Base-by-base conservation (phyloP, 2,888 invertebrate species). In the Heliconius sara region DNA sequence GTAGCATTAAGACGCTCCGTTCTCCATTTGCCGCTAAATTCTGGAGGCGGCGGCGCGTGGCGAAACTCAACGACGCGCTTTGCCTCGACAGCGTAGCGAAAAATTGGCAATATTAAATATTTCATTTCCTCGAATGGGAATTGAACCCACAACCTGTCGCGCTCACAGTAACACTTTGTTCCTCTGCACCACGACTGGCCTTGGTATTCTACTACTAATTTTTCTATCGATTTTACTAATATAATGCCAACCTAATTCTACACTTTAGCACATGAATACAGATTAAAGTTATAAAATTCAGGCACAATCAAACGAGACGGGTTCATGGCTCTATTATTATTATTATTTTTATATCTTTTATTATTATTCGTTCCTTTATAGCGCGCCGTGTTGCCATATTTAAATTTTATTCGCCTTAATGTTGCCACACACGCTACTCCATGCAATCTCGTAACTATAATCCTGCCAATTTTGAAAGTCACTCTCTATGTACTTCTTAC, bases 361-460 rank as follows among this genome's bases (percentile, higher is more conserved):
- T 91, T 92, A 92, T 92, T 91, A 91, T 93, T 90, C 89, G 88
- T 92, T 89, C 90, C 89, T 93, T 93, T 92, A 93, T 92, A 90
- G 91, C 93, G 86, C 86, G 84, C 86, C 87, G 89, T 93, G 94
- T 92, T 91, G 92, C 94, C 92, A 92, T 95, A 95, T 95, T 95
- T 95, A 94, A 95, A 94, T 95, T 94, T 94, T 94, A 94, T 94
- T 92, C 89, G 91, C 93, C 94, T 94, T 94, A 95, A 94, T 94
- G 94, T 94, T 91, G 90, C 94, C 94, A 93, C 93, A 94, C 92
- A 92, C 93, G 91, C 90, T 89, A 90, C 89, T 91, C 90, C 90
- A 91, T 89, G 92, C 93, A 92, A 93, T 94, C 91, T 94, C 92
- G 92, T 93, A 91, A 90, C 90, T 90, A 91, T 90, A 90, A 90